Base-by-base conservation (phyloP, 2,797 vertebrate species). In the Enteromius unitaeniatus region DNA sequence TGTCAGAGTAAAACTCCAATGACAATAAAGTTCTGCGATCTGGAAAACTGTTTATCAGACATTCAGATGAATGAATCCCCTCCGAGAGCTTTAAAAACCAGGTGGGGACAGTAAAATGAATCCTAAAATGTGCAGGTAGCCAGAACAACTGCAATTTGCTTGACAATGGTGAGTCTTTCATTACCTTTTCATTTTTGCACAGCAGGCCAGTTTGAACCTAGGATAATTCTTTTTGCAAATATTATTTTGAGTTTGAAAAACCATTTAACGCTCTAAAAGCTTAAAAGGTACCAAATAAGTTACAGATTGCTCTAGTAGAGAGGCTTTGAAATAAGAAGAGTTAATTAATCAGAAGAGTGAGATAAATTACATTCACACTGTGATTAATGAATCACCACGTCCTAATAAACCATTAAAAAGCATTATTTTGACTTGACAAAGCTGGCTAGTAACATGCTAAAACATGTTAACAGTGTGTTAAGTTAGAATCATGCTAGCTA, bases 31-130 rank as follows among this genome's bases (percentile, higher is more conserved):
- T 28, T 72, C 42, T 19, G 23, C 6, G 28, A 55, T 77, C 40
- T 60, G 23, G 34, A 60, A 26, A 77, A 45, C 55, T 45, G n/a
- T 42, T 60, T 45, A n/a, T 28, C 37, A 77, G 73, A 75, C 34
- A 40, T 75, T 58, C 21, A 75, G 51, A 58, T 76, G 51, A 17
- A 21, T 58, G 75, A 77, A 62, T 28, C 55, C 40, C 75, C 55
- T 21, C 3, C 10, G 37, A 26, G 37, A 45, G 37, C 13, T 62
- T 77, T 62, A 19, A 77, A 62, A 62, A 62, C 75, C 37, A 28
- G 75, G n/a, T n/a, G 23, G 31, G 37, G 40, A 45, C 37, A 60
- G 37, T 77, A 60, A 62, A 77, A 62, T 78, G 1, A 34, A 65
- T 78, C 28, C 14, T 72, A 49, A 72, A 72, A 47, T 23, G 15